Conservation (phyloP, 2,888 invertebrate species). For the Ecliptopera silaceata region DNA sequence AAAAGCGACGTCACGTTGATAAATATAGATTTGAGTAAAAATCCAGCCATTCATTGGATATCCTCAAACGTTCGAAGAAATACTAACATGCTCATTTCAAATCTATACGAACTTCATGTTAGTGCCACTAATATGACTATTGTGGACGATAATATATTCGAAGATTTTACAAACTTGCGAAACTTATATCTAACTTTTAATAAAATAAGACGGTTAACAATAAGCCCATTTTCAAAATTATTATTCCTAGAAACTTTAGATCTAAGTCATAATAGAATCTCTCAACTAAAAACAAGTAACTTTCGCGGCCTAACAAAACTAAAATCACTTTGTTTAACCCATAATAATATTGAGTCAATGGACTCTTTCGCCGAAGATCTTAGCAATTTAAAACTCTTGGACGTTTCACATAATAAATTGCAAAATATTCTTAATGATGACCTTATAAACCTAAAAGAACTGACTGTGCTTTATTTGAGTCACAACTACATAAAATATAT, state of each 20-base stretch:
- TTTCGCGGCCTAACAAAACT: constrained; percentile 90
- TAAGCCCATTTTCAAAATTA: constrained; percentile 91
- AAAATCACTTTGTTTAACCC: constrained; percentile 91
- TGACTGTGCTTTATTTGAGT: constrained; percentile 90
- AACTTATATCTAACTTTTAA: constrained; percentile 90
- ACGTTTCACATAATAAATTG: constrained; percentile 92
- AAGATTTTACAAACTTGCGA: constrained; percentile 88
- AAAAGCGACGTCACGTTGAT: constrained; percentile 59
- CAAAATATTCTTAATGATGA: constrained; percentile 89
- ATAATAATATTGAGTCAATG: constrained; percentile 91
- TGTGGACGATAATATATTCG: constrained; percentile 87
- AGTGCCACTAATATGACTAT: constrained; percentile 71
- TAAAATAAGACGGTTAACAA: constrained; percentile 89
- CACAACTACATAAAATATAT: constrained; percentile 92
- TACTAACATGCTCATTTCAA: constrained; percentile 66
- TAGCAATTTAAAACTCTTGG: constrained; percentile 89
- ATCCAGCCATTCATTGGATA: constrained; percentile 67
- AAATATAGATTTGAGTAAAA: constrained; percentile 73
- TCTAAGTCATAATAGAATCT: constrained; percentile 91
- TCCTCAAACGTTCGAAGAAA: constrained; percentile 49
- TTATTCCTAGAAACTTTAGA: constrained; percentile 90
- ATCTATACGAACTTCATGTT: constrained; percentile 73
- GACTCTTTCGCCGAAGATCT: constrained; percentile 92
- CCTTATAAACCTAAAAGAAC: constrained; percentile 89
- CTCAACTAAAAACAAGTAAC: constrained; percentile 91